phyloP scores from a whole-genome alignment of 2,797 vertebrate genomes.

The Oreonectes daqikongensis region DNA sequence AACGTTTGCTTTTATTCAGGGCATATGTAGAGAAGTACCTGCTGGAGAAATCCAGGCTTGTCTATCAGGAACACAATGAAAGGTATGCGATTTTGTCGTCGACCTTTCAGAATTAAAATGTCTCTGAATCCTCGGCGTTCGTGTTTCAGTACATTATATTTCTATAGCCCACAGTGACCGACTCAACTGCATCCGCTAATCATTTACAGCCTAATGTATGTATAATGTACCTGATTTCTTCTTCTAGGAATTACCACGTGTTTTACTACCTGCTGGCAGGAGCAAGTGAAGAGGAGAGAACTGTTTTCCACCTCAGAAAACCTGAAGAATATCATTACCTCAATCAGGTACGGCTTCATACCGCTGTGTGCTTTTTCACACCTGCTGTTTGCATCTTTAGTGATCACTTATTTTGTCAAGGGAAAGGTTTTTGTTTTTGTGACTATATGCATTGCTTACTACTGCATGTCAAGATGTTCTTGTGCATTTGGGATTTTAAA shows the following conservation, averaged over 20 bases:
- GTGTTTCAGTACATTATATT: background rate
- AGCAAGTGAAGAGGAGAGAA: constrained; percentile 91
- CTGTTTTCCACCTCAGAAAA: constrained; percentile 90
- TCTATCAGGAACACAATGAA: constrained; percentile 98
- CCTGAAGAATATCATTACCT: constrained; percentile 98
- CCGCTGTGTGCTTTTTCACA: background rate
- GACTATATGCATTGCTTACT: background rate
- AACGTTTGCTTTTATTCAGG: constrained; percentile 66
- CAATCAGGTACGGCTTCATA: constrained; percentile 85
- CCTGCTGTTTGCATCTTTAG: background rate
- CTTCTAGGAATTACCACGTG: constrained; percentile 94
- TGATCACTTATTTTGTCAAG: constrained; percentile 7
- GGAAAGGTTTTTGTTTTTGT: background rate
- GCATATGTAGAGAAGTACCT: constrained; percentile 99
- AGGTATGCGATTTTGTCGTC: constrained; percentile 70
- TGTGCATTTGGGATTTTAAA: background rate
- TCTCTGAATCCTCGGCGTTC: background rate
- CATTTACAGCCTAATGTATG: constrained; percentile 1
- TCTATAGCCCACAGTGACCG: background rate
- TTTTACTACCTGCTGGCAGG: constrained; percentile 99
- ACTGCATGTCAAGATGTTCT: constrained; percentile 3
- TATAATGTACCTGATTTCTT: constrained; percentile 10
- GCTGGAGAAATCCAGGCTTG: constrained; percentile 95
- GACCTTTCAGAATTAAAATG: background rate
- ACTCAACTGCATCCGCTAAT: no score